Percentiles rank a stretch among this genome's conserved stretches.
Conservation (phyloP, 2,888 invertebrate species). For the Podotricha telesiphe region DNA sequence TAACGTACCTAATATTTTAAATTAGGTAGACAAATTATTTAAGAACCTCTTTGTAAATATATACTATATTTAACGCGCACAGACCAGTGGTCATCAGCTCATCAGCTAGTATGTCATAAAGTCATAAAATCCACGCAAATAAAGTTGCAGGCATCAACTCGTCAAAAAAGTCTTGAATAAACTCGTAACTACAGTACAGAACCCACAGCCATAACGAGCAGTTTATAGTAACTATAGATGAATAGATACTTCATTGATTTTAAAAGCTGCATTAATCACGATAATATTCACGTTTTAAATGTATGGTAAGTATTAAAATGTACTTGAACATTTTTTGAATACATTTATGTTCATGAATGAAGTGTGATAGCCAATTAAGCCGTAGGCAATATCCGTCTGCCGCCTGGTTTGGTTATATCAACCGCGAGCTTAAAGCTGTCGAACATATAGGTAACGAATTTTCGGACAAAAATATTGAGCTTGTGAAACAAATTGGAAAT, state of each 20-base stretch:
- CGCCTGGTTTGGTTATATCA: constrained; percentile 19
- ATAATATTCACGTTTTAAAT: neutral
- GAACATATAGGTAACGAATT: constrained; percentile 12
- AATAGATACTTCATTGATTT: neutral
- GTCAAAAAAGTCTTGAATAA: no score
- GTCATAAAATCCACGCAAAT: no score
- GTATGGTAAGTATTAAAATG: neutral
- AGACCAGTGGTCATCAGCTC: no score
- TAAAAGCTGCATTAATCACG: neutral
- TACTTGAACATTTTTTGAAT: constrained; percentile 4
- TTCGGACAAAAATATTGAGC: constrained; percentile 10
- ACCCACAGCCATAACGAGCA: no score
- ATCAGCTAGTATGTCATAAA: no score
- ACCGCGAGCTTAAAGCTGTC: constrained; percentile 22
- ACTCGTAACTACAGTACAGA: no score
- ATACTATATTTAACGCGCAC: no score
- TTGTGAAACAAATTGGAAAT: neutral
- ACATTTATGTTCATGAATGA: constrained; percentile 20
- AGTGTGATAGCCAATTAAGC: constrained; percentile 25
- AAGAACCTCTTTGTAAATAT: no score
- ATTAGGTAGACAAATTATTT: no score
- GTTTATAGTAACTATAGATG: no score
- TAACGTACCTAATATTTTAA: no score
- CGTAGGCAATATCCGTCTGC: constrained; percentile 25
- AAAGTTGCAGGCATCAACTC: no score